Conservation (phyloP, 2,888 invertebrate species). For the Helleia helle region DNA sequence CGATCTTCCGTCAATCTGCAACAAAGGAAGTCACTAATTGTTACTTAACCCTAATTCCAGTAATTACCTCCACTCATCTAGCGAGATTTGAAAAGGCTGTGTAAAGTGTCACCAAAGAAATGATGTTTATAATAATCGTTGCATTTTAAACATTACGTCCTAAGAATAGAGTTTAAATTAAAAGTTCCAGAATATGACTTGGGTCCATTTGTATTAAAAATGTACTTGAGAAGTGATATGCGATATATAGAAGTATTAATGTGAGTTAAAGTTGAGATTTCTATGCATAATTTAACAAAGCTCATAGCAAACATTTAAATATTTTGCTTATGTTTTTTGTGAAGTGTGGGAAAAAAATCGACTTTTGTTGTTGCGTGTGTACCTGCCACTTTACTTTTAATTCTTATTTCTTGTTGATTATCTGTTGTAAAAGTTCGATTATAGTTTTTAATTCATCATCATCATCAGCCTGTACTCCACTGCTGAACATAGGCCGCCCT, state of each 20-base stretch:
- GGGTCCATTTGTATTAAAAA: neutral
- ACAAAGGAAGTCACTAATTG: constrained; percentile 57
- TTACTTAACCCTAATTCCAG: constrained; percentile 67
- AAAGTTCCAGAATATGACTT: neutral
- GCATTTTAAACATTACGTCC: neutral
- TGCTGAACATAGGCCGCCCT: no score
- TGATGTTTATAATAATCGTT: neutral
- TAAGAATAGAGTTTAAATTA: neutral
- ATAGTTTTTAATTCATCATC: no score
- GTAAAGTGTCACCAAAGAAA: constrained; percentile 8
- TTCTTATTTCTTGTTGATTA: no score
- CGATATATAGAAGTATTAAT: neutral
- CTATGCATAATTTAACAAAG: neutral
- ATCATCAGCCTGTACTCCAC: no score
- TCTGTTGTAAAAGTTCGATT: no score
- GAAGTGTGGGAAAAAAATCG: constrained; percentile 37
- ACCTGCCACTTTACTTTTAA: no score
- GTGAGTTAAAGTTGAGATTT: neutral
- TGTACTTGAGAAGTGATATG: neutral
- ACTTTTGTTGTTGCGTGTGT: neutral
- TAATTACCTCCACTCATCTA: constrained; percentile 40
- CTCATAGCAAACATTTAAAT: constrained; percentile 19
- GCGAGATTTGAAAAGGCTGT: constrained; percentile 9
- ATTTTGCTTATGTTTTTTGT: constrained; percentile 41
- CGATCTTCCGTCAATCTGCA: constrained; percentile 40